phyloP scores from a whole-genome alignment of 2,113 vertebrate genomes.

The Psammodynastes pulverulentus region DNA sequence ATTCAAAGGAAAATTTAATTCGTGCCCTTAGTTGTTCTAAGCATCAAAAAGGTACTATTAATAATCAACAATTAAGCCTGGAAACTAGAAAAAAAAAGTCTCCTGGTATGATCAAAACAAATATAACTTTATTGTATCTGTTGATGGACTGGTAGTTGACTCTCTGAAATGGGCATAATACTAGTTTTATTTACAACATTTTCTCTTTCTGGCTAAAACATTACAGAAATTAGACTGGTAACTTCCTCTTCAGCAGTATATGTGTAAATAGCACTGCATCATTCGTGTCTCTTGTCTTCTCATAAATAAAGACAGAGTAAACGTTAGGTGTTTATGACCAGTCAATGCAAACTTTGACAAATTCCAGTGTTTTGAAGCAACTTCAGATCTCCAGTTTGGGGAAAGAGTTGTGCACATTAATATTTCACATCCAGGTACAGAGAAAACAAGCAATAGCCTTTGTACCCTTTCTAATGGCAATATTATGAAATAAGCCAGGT shows the following conservation, averaged over 20 bases:
- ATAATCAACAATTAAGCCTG: slow-evolving; percentile 1
- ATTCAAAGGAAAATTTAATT: background rate
- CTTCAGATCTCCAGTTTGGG: background rate
- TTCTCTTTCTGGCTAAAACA: background rate
- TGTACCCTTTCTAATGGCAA: background rate
- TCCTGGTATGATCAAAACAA: background rate
- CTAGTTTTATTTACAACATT: background rate
- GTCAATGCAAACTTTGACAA: background rate
- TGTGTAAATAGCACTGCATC: background rate
- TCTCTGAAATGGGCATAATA: background rate
- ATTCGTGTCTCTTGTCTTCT: background rate
- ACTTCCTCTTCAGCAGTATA: background rate
- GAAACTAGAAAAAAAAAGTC: background rate
- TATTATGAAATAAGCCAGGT: background rate
- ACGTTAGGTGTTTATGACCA: background rate
- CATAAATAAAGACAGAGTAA: background rate
- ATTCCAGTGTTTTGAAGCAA: background rate
- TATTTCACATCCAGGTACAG: background rate
- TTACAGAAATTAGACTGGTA: background rate
- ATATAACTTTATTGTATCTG: background rate
- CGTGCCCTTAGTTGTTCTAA: background rate
- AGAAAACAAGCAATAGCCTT: background rate
- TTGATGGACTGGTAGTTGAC: background rate
- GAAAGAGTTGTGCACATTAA: background rate
- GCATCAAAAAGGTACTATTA: background rate